phyloP scores from a whole-genome alignment of 2,797 vertebrate species.

The Salarias fasciatus region DNA sequence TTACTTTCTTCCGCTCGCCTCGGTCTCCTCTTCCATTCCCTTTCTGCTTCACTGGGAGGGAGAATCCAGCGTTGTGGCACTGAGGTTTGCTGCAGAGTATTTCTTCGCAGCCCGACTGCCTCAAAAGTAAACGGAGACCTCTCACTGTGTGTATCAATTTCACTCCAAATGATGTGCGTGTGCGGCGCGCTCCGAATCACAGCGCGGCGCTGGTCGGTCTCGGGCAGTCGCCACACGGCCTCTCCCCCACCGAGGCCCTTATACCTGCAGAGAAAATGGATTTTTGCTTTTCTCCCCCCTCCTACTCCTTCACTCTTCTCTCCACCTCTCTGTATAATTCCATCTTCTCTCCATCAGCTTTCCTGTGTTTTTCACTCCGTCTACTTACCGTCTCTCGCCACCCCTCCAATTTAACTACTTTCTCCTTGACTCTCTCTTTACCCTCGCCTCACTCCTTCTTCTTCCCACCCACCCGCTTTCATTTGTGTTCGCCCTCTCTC shows the following conservation, averaged over 20 bases:
- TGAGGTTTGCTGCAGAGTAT: constrained; percentile 38
- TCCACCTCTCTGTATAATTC: constrained; percentile 13
- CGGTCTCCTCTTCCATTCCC: constrained; percentile 16
- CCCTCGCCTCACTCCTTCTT: constrained; percentile 4
- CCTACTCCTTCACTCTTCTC: constrained; percentile 18
- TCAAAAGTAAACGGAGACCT: constrained; percentile 57
- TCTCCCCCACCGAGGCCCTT: constrained; percentile 43
- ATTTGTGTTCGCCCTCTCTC: constrained; percentile 21
- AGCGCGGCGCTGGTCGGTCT: constrained; percentile 35
- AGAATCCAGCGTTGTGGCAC: constrained; percentile 29
- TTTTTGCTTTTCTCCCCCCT: constrained; percentile 55
- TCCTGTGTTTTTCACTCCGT: constrained; percentile 11
- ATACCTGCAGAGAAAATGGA: constrained; percentile 66
- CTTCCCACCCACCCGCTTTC: constrained; percentile 23
- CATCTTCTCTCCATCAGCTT: constrained; percentile 8
- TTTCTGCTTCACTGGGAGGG: constrained; percentile 1
- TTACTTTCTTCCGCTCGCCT: constrained; percentile 6
- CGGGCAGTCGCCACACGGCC: constrained; percentile 33
- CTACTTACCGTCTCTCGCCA: constrained; percentile 35
- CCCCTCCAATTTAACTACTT: constrained; percentile 39
- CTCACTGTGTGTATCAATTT: constrained; percentile 54
- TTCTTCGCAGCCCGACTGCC: constrained; percentile 6
- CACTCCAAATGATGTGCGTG: constrained; percentile 30
- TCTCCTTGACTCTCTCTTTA: constrained; percentile 32
- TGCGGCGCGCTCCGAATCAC: constrained; percentile 41